A percentile compares a stretch with the other conserved stretches of the same genome.
These are phyloP conservation scores for Chitala chitala DNA, from an alignment of 2,113 vertebrate genomes.

Conservation along the genomic window DNA sequence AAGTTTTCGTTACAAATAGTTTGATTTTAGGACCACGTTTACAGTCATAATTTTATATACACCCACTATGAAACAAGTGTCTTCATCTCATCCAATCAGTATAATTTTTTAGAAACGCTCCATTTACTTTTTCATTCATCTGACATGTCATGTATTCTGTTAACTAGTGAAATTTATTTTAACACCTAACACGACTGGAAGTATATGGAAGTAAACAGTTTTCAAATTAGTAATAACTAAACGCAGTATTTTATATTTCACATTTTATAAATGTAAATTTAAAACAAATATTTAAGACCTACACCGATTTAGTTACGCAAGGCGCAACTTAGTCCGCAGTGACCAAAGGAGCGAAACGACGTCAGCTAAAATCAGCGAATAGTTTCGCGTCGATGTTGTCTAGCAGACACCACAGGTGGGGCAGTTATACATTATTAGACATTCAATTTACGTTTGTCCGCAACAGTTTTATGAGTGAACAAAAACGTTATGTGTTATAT, in stretches of 20 bases:
- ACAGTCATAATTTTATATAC: background rate
- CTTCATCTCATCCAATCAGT: background rate
- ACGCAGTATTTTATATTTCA: background rate
- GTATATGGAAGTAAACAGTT: background rate
- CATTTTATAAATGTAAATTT: background rate
- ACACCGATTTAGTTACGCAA: background rate
- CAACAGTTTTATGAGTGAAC: background rate
- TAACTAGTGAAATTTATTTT: background rate
- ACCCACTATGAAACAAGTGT: background rate
- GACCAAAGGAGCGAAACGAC: background rate
- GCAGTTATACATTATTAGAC: constrained; percentile 2
- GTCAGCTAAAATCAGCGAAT: background rate
- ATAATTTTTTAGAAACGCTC: no score
- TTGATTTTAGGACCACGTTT: background rate
- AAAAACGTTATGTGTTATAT: no score
- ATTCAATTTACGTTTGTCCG: background rate
- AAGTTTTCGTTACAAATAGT: background rate
- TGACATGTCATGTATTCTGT: background rate
- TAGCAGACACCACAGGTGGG: background rate
- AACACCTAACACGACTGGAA: background rate
- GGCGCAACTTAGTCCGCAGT: background rate
- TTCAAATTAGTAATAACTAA: no score
- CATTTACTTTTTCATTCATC: background rate
- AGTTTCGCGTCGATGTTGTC: background rate
- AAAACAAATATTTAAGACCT: background rate